Evolutionary conservation across 2,113 vertebrate genomes (phyloP), one percentile per base, ranked within the genome.

Genomic region (Epinephelus lanceolatus): DNA sequence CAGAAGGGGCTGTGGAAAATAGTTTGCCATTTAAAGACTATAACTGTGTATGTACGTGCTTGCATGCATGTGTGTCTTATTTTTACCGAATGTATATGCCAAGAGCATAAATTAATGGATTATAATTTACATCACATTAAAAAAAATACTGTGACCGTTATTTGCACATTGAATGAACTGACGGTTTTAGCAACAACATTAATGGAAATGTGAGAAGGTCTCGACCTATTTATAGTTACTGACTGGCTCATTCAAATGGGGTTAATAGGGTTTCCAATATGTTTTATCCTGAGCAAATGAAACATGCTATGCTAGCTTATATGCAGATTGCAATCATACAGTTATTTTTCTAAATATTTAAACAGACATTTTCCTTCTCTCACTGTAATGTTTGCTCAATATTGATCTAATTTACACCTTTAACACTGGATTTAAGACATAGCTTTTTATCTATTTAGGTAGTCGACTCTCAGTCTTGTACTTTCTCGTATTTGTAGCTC

Each of bases 201-300:
- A 75, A 80, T 85, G 75, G 23, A 79, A 77, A 71, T 77, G 27
- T 62, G 78, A 69, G 30, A 72, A 53, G 73, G 60, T 83, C 59
- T 5, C 49, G 66, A 74, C 74, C 77, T 71, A 81, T 86, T 62
- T 27, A 10, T 8, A 47, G 1, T 19, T 63, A 12, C 56, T 84
- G 78, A 61, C 71, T 66, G 30, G 23, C 61, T 89, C 63, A 82
- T 78, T 81, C 78, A 66, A 78, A 75, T 40, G 21, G 12, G 60
- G 80, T 81, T 85, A 87, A 90, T 88, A 72, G 76, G 77, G 56
- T 79, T 89, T 80, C 42, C 18, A 21, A 19, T 9, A 53, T 67
- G 27, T 71, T 82, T 78, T 56, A 53, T 65, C 57, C 69, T 40
- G 15, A 51, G 33, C 27, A 66, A 83, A 83, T 69, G n/a, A 60